Percentiles rank a stretch among this genome's conserved stretches.
Evolutionary conservation across 2,113 vertebrate genomes (phyloP).

Genomic region (Solea solea): DNA sequence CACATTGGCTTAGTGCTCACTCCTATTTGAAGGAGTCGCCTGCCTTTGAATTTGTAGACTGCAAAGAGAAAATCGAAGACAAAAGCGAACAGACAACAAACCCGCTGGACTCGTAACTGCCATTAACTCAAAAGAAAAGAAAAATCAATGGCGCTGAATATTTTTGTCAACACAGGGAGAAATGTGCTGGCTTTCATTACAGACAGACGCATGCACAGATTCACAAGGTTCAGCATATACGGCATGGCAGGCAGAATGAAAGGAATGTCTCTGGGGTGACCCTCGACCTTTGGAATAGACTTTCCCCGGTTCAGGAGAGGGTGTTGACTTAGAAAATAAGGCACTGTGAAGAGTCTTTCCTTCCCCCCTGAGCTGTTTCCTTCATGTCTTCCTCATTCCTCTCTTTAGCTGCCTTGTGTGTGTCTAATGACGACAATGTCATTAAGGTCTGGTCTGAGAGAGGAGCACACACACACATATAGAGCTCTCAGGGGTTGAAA

Average conservation of each 20-base stretch:
- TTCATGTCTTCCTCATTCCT: conserved; percentile 64
- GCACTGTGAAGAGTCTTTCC: conserved; percentile 68
- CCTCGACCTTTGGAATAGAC: conserved; percentile 76
- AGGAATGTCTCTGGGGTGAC: conserved; percentile 73
- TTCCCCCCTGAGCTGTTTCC: conserved; percentile 60
- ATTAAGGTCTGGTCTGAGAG: conserved; percentile 47
- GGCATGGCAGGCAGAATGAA: conserved; percentile 65
- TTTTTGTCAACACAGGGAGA: conserved; percentile 7
- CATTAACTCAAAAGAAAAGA: not conserved
- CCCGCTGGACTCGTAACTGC: not conserved
- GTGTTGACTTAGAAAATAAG: conserved; percentile 78
- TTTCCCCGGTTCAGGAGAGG: conserved; percentile 68
- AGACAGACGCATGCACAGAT: conserved; percentile 1
- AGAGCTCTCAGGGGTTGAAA: conserved; percentile 65
- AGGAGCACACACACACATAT: conserved; percentile 24
- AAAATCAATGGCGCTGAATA: conserved; percentile 26
- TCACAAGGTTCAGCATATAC: conserved; percentile 31
- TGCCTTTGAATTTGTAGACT: conserved; percentile 10
- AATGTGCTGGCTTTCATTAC: conserved; percentile 2
- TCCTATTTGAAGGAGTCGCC: conserved; percentile 9
- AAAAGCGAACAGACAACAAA: not conserved
- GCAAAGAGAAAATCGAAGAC: not conserved
- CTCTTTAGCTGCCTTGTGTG: conserved; percentile 30
- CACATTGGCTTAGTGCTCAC: conserved; percentile 11
- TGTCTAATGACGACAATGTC: conserved; percentile 64